These are phyloP conservation scores for Corythoichthys haematopterus DNA, from an alignment of 2,113 vertebrate species.

Conservation along the genomic window DNA sequence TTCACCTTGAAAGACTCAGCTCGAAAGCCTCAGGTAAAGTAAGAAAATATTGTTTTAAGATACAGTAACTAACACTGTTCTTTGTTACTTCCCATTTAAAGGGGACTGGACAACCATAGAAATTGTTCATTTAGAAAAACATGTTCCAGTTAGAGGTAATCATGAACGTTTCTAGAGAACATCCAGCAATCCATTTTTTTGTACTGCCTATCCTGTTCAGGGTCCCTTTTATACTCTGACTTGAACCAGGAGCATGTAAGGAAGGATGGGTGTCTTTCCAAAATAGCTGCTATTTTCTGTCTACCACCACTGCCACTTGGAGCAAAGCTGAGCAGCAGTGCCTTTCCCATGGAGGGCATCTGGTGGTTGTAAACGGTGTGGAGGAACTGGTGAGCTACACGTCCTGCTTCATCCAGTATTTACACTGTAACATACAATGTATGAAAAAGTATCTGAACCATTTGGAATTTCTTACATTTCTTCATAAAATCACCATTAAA, in stretches of 20 bases:
- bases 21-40: background rate
- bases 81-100: background rate
- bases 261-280: constrained; percentile 42
- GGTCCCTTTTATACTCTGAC: background rate
- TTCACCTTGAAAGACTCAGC: constrained; percentile 11
- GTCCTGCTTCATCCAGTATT: background rate
- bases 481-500: too few relatives aligned
- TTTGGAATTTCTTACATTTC: too few relatives aligned
- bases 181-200: background rate
- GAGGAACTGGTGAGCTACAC: constrained; percentile 47
- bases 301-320: constrained; percentile 14
- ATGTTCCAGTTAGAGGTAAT: constrained; percentile 37
- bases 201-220: background rate
- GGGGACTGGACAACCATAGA: background rate
- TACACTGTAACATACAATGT: background rate
- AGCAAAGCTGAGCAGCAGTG: constrained; percentile 35
- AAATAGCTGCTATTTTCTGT: constrained; percentile 47
- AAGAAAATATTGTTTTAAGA: background rate
- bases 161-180: background rate
- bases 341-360: constrained; percentile 20
- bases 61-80: background rate
- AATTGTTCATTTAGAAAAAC: background rate
- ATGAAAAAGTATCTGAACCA: too few relatives aligned
- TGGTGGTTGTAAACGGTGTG: constrained; percentile 41
- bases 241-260: constrained; percentile 34